Base-by-base conservation (phyloP, 2,888 invertebrate species). In the Rhopalosiphum nymphaeae region DNA sequence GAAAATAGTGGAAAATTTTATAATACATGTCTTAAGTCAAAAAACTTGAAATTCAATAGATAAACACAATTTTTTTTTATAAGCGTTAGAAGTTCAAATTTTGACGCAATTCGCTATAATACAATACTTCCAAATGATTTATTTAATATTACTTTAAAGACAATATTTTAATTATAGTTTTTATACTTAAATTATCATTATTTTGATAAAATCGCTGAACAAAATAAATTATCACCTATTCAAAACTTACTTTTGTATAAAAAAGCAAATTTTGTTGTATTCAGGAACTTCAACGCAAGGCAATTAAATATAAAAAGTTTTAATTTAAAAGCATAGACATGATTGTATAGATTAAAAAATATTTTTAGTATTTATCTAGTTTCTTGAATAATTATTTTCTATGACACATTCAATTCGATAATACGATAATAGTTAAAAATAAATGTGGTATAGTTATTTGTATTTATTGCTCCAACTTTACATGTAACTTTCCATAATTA, bases 241-340 rank as follows among this genome's bases (percentile, higher is more conserved):
- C 21, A 36, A 78, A 9, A 16, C 36, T 78, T 36, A 78, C 7
- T 78, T 21, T 21, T 78, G 36, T 36, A 36, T 36, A 26, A 21
- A 21, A n/a, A 78, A 36, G 7, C 1, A 9, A 9, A 78, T 78
- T 36, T 36, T 78, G 36, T 78, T 78, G 9, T 21, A 21, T 88
- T 90, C 49, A 25, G 90, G 67, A 90, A 90, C 90, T 90, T 90
- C 46, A 90, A 90, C 90, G 90, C 90, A 90, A 67, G 67, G 90
- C 16, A 67, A 89, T 89, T 56, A 29, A 89, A 42, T 56, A 89
- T 3, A 89, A 44, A 42, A 25, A n/a, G 16, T 10, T 56, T 11
- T 87, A 16, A 87, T 87, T n/a, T n/a, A 9, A 49, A 87, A 46
- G 3, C 49, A 25, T 86, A 16, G 9, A 49, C 21, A 36, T 16